Conservation (phyloP, 2,113 vertebrate species). For the Rhagologus leucostigma region DNA sequence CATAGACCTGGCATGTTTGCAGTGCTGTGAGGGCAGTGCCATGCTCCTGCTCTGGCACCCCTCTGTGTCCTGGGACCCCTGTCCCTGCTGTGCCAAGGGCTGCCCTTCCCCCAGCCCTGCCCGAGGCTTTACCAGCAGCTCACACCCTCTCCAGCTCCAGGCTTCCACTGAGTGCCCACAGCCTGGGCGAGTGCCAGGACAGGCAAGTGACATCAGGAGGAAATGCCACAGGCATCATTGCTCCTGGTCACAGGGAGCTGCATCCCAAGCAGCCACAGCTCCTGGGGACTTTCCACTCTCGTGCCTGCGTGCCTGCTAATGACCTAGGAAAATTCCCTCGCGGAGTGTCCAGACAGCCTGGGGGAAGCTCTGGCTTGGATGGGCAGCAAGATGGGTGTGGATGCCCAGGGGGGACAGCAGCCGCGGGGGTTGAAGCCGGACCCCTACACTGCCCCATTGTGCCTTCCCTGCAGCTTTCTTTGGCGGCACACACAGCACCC, state of each 20-base stretch:
- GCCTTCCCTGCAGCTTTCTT: neutral
- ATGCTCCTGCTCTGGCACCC: neutral
- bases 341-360: neutral
- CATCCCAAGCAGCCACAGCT: neutral
- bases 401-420: neutral
- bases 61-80: neutral
- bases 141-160: neutral
- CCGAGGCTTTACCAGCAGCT: neutral
- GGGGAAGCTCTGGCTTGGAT: neutral
- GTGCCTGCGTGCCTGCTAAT: neutral
- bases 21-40: accelerated
- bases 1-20: neutral
- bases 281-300: conserved; percentile 41
- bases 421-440: neutral
- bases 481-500: neutral
- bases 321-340: neutral
- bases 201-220: neutral
- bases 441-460: neutral
- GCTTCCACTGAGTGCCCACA: neutral
- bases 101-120: neutral
- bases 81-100: neutral
- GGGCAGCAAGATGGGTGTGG: neutral
- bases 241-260: neutral
- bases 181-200: neutral
- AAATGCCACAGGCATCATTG: neutral